Evolutionary conservation across 2,113 vertebrate genomes (phyloP).

Genomic region (Xyrauchen texanus): DNA sequence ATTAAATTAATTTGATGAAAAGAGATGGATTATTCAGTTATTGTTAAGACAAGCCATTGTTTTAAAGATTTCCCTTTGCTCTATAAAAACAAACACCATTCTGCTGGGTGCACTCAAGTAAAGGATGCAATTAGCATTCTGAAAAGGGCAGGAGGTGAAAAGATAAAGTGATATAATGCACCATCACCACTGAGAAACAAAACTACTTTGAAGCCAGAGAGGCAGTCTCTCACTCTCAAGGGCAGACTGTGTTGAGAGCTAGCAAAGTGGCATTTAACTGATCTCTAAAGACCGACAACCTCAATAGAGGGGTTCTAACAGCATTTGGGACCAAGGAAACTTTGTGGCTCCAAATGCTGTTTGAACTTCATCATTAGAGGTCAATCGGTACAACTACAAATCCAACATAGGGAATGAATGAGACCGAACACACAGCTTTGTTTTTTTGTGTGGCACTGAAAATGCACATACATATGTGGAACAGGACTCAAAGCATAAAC

Average conservation of each 20-base stretch:
- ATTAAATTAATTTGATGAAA: neutral
- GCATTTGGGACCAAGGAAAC: neutral
- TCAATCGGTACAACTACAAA: no score
- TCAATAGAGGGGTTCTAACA: constrained; percentile 20
- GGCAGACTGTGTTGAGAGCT: constrained; percentile 21
- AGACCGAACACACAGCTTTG: neutral
- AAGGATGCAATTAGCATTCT: constrained; percentile 34
- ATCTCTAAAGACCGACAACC: constrained; percentile 12
- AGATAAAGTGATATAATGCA: constrained; percentile 31
- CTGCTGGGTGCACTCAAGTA: constrained; percentile 29
- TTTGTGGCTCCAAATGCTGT: constrained; percentile 5
- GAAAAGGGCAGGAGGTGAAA: constrained; percentile 1
- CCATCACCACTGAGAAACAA: constrained; percentile 1
- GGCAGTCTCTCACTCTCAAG: neutral
- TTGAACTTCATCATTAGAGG: neutral
- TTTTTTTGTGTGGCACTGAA: neutral
- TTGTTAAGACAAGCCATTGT: constrained; percentile 16
- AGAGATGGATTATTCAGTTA: neutral
- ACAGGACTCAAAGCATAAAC: constrained; percentile 2
- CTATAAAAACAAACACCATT: neutral
- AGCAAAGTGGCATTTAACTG: constrained; percentile 3
- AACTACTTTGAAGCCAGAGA: neutral
- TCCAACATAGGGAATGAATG: neutral
- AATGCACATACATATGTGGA: neutral
- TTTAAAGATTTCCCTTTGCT: constrained; percentile 24